Conservation (phyloP, 2,113 vertebrate genomes). For the Jaculus jaculus region DNA sequence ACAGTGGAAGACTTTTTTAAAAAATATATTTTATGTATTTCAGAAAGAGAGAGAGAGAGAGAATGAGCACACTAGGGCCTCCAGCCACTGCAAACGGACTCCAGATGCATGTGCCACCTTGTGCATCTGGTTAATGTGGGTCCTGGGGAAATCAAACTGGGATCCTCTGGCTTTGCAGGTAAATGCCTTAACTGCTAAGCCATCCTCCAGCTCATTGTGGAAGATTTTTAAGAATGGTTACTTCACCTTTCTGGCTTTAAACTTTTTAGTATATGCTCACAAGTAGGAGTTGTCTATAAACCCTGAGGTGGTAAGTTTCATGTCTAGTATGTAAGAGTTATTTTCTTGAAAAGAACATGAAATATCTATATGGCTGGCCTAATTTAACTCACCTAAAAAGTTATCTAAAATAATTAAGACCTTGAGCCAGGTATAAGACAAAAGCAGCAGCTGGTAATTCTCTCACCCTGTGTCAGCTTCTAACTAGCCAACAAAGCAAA, state of each 20-base stretch:
- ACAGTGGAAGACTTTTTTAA: slow-evolving; percentile 33
- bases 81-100: too few relatives aligned
- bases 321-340: background rate
- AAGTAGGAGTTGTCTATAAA: background rate
- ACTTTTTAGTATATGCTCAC: background rate
- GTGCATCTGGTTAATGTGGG: too few relatives aligned
- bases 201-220: too few relatives aligned
- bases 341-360: background rate
- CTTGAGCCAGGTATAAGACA: background rate
- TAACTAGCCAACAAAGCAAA: background rate
- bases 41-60: too few relatives aligned
- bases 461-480: background rate
- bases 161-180: too few relatives aligned
- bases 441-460: slow-evolving; percentile 7
- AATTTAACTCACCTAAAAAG: slow-evolving; percentile 33
- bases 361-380: background rate
- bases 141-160: too few relatives aligned
- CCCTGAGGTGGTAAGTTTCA: slow-evolving; percentile 13
- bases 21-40: too few relatives aligned
- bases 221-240: slow-evolving; percentile 45
- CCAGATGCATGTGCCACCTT: too few relatives aligned
- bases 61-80: too few relatives aligned
- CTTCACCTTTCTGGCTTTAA: slow-evolving; percentile 19
- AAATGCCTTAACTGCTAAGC: too few relatives aligned
- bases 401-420: slow-evolving; percentile 36